A percentile compares a stretch with the other conserved stretches of the same genome.
phyloP scores from a whole-genome alignment of 2,797 vertebrate species.

The Gobionotothen gibberifrons region DNA sequence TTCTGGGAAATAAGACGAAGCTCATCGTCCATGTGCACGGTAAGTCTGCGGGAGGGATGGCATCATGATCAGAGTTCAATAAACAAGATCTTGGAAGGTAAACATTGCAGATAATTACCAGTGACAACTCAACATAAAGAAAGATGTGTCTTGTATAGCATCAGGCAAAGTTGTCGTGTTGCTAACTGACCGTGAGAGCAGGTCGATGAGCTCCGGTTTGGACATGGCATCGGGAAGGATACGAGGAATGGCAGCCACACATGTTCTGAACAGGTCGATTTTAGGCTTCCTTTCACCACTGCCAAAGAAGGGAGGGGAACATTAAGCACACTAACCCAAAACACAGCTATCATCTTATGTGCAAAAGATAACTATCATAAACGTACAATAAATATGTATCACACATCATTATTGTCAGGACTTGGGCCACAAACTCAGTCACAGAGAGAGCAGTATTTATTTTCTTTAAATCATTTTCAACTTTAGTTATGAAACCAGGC shows the following conservation, averaged over 20 bases:
- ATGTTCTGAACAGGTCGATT: slow-evolving; percentile 98
- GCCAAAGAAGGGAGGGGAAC: slow-evolving; percentile 20
- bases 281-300: slow-evolving; percentile 99
- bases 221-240: slow-evolving; percentile 98
- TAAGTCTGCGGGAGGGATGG: slow-evolving; percentile 84
- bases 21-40: slow-evolving; percentile 99
- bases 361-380: background rate
- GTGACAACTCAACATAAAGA: background rate
- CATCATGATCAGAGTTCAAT: slow-evolving; percentile 2
- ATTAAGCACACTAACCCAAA: background rate
- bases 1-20: slow-evolving; percentile 97
- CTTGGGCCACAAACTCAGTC: too few relatives aligned
- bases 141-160: background rate
- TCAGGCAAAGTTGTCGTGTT: background rate
- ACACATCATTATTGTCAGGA: background rate
- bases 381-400: background rate
- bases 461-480: background rate
- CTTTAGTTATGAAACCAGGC: background rate
- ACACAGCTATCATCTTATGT: background rate
- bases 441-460: background rate
- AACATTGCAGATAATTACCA: background rate
- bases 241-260: slow-evolving; percentile 96
- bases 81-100: background rate
- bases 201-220: slow-evolving; percentile 96
- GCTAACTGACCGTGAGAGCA: slow-evolving; percentile 90